Base-by-base conservation (phyloP, 2,113 vertebrate species). In the Neomonachus schauinslandi region DNA sequence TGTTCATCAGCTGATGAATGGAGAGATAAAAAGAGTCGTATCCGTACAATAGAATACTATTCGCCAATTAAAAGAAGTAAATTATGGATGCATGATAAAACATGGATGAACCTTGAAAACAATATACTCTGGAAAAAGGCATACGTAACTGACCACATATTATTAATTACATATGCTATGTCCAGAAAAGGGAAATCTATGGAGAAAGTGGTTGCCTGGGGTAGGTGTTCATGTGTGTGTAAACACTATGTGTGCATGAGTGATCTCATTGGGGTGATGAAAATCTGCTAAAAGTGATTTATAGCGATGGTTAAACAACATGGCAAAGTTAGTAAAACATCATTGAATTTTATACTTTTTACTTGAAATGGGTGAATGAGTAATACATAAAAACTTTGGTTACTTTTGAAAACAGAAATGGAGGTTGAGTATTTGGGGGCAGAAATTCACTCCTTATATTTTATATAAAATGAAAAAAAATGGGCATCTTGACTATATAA, bases 281-380 rank as follows among this genome's bases (percentile, higher is more conserved):
- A 83, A 92, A 53, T 55, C 7, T 53, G 18, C 7, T 71, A 51
- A 63, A 19, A 89, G n/a, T 53, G 42, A 57, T 57, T 76, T 15
- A 33, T 26, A 81, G 36, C 82, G 72, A 61, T 76, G 21, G 14
- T 42, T 51, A 18, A 3, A 89, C 6, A 87, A n/a, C 15, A 69
- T 84, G 31, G 22, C 51, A 67, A 76, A 74, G 59, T 88, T 84
- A 59, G 33, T 89, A 77, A 71, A 88, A 72, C 22, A 76, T 81
- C 18, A 33, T 72, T 57, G 28, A 79, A 18, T 69, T 57, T 19
- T 49, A 6, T 3, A 22, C 2, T 3, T 46, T 13, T 46, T 51
- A 42, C 4, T 76, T 49, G 16, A 72, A 89, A 86, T 77, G 1
- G 4, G 21, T 22, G 21, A 90, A 81, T 53, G 11, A 36, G 8